Base-by-base conservation (phyloP, 2,113 vertebrate species). In the Esox niger region DNA sequence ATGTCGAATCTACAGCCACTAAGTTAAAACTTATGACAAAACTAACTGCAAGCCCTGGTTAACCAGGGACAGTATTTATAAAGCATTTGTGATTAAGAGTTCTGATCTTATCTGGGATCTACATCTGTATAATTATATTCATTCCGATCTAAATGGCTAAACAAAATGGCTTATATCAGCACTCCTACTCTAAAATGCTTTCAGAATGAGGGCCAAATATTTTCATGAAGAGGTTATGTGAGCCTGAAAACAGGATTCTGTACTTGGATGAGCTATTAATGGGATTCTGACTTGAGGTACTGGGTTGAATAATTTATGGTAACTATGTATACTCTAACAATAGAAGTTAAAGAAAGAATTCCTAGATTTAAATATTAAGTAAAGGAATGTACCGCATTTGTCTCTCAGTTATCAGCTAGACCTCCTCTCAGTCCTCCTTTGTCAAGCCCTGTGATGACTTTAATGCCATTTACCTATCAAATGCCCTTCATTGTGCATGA, bases 201-300 rank as follows among this genome's bases (percentile, higher is more conserved):
- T 38, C 11, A 13, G 35, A 38, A 38, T 57, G 10, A n/a, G 27
- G 15, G 26, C 47, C 27, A 17, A 68, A 30, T 21, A 54, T 38
- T 71, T 74, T 71, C 30, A 78, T 79, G 52, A 79, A 33, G 21
- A 54, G 7, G 74, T 68, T 69, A 43, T 78, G 66, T 69, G 69
- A 82, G 76, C 52, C 23, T 61, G 52, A 68, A 52, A 67, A 71
- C 67, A 74, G 29, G 57, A 68, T 60, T 52, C n/a, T n/a, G n/a
- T n/a, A n/a, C 62, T 76, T 72, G 67, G 67, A 66, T 69, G 35
- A 63, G 64, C 64, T 65, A 77, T 72, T 74, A 65, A 74, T 74
- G 70, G 68, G 54, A 23, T 62, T 5, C 35, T 38, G 5, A 11
- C 35, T 6, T 38, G 35, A 5, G 11, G 5, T 5, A n/a, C 15